Base-by-base conservation (phyloP, 2,888 invertebrate species). In the Chalcosyrphus nemorum region DNA sequence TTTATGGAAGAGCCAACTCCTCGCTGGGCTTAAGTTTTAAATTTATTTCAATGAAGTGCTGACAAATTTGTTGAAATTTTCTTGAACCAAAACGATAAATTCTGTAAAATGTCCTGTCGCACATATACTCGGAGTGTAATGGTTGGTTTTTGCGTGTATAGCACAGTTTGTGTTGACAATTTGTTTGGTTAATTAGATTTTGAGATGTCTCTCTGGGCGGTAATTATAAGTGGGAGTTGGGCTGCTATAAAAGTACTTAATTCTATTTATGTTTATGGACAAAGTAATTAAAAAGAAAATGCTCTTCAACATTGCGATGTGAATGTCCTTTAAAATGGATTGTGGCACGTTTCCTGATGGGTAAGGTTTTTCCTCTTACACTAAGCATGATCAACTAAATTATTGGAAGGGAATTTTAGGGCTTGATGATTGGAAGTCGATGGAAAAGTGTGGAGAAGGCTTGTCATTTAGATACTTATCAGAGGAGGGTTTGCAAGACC, bases 21-120 rank as follows among this genome's bases (percentile, higher is more conserved):
- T 32, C 21, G 38, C 21, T 9, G 21, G 29, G 24, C 66, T 74
- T 45, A 43, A 68, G 43, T 68, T 81, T n/a, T 47, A 54, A 75
- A 61, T 81, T 68, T 75, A 68, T 81, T 68, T 75, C 61, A 63
- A 75, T 81, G 75, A 75, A 75, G 68, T 68, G 75, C 66, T 54
- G 74, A 80, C 74, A 66, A 66, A 74, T 74, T 80, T 68, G 66
- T 66, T 80, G 32, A 68, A 66, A 66, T 65, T n/a, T 78, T 54
- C 27, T 35, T n/a, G 15, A 7, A 38, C n/a, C 35, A 13, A 13
- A 4, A 13, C 47, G 19, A 45, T 21, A 59, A 59, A 59, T 52
- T 13, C 13, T 27, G 4, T 27, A 7, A 52, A 50, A 24, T 29
- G 19, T 41, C 13, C 9, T 27, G 27, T 41, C 11, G 29, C 13